phyloP scores from a whole-genome alignment of 2,113 vertebrate species.

The Abramis brama region DNA sequence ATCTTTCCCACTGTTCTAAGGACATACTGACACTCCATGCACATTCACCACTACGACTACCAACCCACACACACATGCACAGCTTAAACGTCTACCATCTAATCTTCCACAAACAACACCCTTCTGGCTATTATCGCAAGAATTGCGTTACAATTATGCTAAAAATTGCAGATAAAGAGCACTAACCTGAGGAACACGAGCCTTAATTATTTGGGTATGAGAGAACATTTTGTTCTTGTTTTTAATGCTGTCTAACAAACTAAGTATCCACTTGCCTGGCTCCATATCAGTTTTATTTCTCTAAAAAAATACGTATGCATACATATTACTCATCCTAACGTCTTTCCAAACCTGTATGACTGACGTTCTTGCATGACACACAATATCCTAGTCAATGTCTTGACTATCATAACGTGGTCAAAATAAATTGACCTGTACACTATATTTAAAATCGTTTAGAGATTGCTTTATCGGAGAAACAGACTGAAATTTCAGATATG shows the following conservation, averaged over 20 bases:
- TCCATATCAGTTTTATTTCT: not conserved
- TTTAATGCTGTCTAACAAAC: not conserved
- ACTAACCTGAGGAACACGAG: not conserved
- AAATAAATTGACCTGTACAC: too few species aligned
- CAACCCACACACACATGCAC: slow-evolving; percentile 41
- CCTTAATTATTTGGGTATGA: slow-evolving; percentile 23
- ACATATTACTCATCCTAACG: not conserved
- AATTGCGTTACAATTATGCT: not conserved
- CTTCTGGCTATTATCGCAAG: not conserved
- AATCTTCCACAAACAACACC: slow-evolving; percentile 25
- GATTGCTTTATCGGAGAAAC: not conserved
- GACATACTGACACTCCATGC: slow-evolving; percentile 37
- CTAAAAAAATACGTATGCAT: not conserved
- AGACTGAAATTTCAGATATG: not conserved
- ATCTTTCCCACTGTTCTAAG: slow-evolving; percentile 40
- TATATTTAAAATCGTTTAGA: too few species aligned
- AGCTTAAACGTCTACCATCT: slow-evolving; percentile 30
- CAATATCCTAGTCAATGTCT: not conserved
- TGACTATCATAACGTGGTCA: not conserved
- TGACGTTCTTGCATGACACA: not conserved
- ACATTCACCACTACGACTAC: slow-evolving; percentile 49
- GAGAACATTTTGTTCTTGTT: not conserved
- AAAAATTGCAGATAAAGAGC: slow-evolving; percentile 16
- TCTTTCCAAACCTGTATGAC: not conserved
- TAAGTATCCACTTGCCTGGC: not conserved